Conservation (phyloP, 2,113 vertebrate species). For the Brachyistius frenatus region DNA sequence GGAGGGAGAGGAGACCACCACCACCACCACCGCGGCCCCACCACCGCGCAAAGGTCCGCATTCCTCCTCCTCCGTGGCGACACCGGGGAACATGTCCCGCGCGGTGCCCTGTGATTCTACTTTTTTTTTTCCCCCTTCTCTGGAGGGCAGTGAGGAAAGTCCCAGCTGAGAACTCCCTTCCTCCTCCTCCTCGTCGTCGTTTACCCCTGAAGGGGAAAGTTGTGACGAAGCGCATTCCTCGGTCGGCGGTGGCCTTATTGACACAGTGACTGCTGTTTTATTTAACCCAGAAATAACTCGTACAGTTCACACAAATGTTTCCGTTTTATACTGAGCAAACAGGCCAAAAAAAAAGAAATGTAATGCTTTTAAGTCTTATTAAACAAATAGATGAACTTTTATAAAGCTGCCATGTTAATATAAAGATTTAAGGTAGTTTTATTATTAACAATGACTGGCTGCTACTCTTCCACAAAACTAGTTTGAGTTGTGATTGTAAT, state of each 20-base stretch:
- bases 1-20: slow-evolving; percentile 11
- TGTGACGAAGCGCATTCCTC: slow-evolving; percentile 73
- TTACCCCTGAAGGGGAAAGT: slow-evolving; percentile 45
- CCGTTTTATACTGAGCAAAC: neutral
- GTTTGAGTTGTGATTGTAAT: no score
- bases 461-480: no score
- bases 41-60: slow-evolving; percentile 60
- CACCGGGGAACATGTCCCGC: slow-evolving; percentile 61
- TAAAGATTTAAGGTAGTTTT: no score
- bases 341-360: no score
- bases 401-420: no score
- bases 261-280: slow-evolving; percentile 26
- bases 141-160: slow-evolving; percentile 60
- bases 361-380: no score
- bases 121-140: neutral
- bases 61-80: slow-evolving; percentile 46
- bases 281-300: slow-evolving; percentile 4
- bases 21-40: slow-evolving; percentile 28
- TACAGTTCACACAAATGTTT: neutral
- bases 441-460: no score
- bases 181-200: slow-evolving; percentile 4
- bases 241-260: slow-evolving; percentile 43
- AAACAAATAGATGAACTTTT: no score
- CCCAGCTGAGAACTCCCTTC: slow-evolving; percentile 64
- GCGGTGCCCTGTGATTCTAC: slow-evolving; percentile 31